Evolutionary conservation across 2,113 vertebrate species (phyloP), one percentile per base, ranked within the genome.

Genomic region (Sinosuthora webbiana): DNA sequence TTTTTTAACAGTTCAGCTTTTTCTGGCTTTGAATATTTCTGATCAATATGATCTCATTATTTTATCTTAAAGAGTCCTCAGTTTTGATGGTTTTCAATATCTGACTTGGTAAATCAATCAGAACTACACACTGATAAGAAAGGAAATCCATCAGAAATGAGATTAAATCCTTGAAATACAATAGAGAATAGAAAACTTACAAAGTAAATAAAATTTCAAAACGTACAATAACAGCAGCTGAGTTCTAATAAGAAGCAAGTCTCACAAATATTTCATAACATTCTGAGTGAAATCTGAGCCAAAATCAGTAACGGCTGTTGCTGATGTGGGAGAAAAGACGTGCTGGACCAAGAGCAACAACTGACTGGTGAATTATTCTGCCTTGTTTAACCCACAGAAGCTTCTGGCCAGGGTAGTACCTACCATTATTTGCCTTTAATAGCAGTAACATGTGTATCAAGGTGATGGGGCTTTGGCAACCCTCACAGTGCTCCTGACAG

Each of bases 1-100:
- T 64, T 83, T 91, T 94, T 93, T 92, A 89, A 22, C 47, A 75
- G 15, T 35, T 22, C 19, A 44, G 12, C 25, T 23, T 78, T 75
- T 81, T 81, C 49, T 88, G 30, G 6, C 45, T 87, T 87, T 75
- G 44, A 89, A 60, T 92, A 89, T 75, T 83, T 89, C 64, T 10
- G 17, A 83, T 97, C 92, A 88, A 93, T 95, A 77, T 28, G 53
- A 35, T 74, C 47, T 84, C 41, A 70, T 70, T 83, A 53, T 80
- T 93, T 94, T 81, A 31, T 83, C 49, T 63, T 47, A 81, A 22
- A 57, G 30, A 74, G n/a, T 74, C 27, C 6, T 86, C 47, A 56
- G 31, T 78, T 93, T 90, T 84, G 39, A 79, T 75, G 35, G 47
- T 63, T 89, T 90, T 67, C 68, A 78, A 8, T 44, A n/a, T 78